Percentiles rank a stretch among this genome's conserved stretches.
These are phyloP conservation scores for Scrobipalpa atriplicella DNA, from an alignment of 2,888 invertebrate genomes.

Conservation along the genomic window DNA sequence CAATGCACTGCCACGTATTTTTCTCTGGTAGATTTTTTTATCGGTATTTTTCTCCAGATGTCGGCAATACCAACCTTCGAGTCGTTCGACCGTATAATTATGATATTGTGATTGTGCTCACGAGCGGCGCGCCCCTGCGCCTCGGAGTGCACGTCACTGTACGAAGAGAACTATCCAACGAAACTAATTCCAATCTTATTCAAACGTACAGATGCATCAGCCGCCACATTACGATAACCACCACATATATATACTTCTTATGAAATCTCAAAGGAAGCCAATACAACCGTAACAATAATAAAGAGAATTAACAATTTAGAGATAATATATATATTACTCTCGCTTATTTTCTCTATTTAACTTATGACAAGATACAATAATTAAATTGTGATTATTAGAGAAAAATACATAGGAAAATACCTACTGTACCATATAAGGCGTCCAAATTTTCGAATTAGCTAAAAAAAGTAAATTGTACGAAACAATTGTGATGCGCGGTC, in stretches of 20 bases:
- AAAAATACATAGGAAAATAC: slow-evolving; percentile 48
- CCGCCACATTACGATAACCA: slow-evolving; percentile 25
- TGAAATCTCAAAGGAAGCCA: slow-evolving; percentile 34
- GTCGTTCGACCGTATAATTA: too few relatives aligned
- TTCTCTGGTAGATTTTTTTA: too few relatives aligned
- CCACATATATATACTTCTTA: slow-evolving; percentile 24
- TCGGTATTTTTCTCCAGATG: too few relatives aligned
- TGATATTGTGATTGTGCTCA: too few relatives aligned
- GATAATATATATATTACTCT: slow-evolving; percentile 33
- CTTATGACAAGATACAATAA: slow-evolving; percentile 78
- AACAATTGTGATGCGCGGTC: slow-evolving; percentile 41
- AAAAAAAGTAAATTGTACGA: slow-evolving; percentile 42
- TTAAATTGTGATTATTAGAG: slow-evolving; percentile 70
- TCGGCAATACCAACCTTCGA: too few relatives aligned
- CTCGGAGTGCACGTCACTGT: background rate
- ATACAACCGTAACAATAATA: slow-evolving; percentile 42
- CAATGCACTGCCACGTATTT: too few relatives aligned
- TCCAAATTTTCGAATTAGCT: slow-evolving; percentile 72
- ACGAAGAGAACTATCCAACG: background rate
- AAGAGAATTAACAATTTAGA: slow-evolving; percentile 31
- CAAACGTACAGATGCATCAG: slow-evolving; percentile 33
- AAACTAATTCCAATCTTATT: background rate
- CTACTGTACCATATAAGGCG: slow-evolving; percentile 73
- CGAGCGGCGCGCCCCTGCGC: too few relatives aligned
- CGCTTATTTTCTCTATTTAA: slow-evolving; percentile 41